phyloP scores from a whole-genome alignment of 2,113 vertebrate species.

The Psilopogon haemacephalus region DNA sequence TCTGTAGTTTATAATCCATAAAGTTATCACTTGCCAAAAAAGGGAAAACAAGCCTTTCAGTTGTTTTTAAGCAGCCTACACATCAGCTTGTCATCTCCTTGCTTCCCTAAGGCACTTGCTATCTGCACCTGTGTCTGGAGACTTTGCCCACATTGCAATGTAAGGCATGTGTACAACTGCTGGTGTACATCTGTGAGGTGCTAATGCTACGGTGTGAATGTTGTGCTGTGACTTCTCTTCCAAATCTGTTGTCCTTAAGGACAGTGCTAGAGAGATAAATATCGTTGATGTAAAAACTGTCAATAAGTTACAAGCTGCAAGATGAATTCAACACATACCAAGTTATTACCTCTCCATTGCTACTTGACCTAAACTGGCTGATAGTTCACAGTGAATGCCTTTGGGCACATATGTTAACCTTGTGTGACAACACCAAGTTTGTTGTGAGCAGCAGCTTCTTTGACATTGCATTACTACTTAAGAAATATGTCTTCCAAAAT shows the following conservation, averaged over 20 bases:
- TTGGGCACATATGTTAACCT: neutral
- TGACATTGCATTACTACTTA: neutral
- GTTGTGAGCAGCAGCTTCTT: neutral
- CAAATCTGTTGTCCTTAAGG: neutral
- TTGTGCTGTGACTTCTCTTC: neutral
- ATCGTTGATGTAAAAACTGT: neutral
- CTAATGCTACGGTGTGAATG: no score
- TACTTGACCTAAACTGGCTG: neutral
- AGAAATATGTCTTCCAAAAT: neutral
- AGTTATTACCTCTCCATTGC: accelerated
- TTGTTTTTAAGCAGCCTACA: neutral
- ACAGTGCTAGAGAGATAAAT: neutral
- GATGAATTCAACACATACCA: neutral
- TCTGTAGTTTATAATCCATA: neutral
- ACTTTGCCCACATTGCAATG: accelerated
- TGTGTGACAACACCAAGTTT: neutral
- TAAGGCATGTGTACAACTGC: neutral
- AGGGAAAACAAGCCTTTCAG: neutral
- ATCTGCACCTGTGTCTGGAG: accelerated
- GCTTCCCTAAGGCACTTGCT: neutral
- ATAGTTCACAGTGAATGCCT: neutral
- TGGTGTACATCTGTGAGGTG: neutral
- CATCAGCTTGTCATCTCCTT: neutral
- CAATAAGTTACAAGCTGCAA: neutral
- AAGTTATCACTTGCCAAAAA: accelerated